A percentile compares a stretch with the other conserved stretches of the same genome.
Evolutionary conservation across 2,113 vertebrate species (phyloP).

Genomic region (Mustela nigripes): DNA sequence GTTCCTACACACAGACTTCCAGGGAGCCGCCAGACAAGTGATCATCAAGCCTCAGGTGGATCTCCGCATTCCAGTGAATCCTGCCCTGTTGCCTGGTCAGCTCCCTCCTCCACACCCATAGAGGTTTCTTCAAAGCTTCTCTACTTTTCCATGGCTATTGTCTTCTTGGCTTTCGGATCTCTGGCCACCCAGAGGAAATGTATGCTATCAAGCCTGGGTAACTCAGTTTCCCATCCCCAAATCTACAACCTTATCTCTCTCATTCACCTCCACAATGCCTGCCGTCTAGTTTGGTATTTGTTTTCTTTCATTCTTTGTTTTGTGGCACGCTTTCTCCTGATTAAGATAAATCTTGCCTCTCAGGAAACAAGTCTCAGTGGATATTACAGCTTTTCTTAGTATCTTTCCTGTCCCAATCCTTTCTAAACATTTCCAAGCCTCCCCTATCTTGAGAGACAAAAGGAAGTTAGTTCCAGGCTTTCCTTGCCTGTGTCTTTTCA

Average conservation of each 20-base stretch:
- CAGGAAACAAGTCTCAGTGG: not conserved
- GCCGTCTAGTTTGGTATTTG: not conserved
- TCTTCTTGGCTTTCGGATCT: not conserved
- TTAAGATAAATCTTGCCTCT: not conserved
- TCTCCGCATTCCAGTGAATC: not conserved
- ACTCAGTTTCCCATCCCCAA: not conserved
- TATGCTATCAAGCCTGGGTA: not conserved
- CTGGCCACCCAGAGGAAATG: not conserved
- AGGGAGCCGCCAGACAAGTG: not conserved
- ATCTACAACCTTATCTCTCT: not conserved
- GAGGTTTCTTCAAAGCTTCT: not conserved
- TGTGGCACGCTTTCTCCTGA: not conserved
- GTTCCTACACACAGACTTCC: not conserved
- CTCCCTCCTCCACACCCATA: not conserved
- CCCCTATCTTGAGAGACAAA: not conserved
- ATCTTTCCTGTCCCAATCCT: not conserved
- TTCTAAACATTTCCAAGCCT: conserved; percentile 8
- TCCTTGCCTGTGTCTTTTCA: not conserved
- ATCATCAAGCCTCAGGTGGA: not conserved
- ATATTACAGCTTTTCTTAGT: not conserved
- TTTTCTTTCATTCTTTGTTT: not conserved
- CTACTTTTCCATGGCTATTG: not conserved
- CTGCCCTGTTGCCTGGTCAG: too few species aligned
- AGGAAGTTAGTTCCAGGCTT: not conserved
- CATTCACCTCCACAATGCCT: not conserved